These are phyloP conservation scores for Clanis bilineata DNA, from an alignment of 2,888 invertebrate species.

Conservation along the genomic window DNA sequence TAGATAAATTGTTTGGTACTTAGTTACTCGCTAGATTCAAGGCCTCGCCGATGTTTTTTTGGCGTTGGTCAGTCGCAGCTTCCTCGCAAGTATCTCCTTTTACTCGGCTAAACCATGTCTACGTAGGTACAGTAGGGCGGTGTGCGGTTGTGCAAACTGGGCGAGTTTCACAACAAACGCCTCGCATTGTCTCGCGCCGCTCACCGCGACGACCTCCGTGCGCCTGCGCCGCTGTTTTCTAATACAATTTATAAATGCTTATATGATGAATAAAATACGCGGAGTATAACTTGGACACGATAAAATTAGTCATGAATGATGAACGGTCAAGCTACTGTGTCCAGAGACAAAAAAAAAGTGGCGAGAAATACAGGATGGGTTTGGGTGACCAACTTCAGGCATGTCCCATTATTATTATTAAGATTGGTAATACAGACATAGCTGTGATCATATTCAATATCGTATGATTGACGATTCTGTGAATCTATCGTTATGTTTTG, in stretches of 20 bases:
- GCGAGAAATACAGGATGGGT: too few relatives aligned
- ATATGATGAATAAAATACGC: background rate
- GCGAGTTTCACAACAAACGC: conserved; percentile 74
- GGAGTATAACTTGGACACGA: too few relatives aligned
- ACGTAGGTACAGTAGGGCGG: conserved; percentile 52
- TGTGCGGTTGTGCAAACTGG: conserved; percentile 69
- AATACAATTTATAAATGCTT: conserved; percentile 52
- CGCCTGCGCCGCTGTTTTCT: conserved; percentile 54
- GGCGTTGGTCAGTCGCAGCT: conserved; percentile 20
- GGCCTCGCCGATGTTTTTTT: background rate
- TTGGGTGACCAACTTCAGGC: too few relatives aligned
- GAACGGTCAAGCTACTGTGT: too few relatives aligned
- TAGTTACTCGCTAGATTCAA: background rate
- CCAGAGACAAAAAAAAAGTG: too few relatives aligned
- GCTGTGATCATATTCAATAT: too few relatives aligned
- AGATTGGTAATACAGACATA: too few relatives aligned
- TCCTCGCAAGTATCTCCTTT: conserved; percentile 33
- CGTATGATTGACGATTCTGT: too few relatives aligned
- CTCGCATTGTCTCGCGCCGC: conserved; percentile 80
- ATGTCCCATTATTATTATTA: too few relatives aligned
- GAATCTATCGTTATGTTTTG: too few relatives aligned
- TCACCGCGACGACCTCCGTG: conserved; percentile 76
- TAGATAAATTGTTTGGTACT: conserved; percentile 1
- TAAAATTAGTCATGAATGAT: too few relatives aligned
- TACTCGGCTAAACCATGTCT: conserved; percentile 43